These are phyloP conservation scores for Aphis gossypii DNA, from an alignment of 1,140 invertebrate species.

Conservation along the genomic window DNA sequence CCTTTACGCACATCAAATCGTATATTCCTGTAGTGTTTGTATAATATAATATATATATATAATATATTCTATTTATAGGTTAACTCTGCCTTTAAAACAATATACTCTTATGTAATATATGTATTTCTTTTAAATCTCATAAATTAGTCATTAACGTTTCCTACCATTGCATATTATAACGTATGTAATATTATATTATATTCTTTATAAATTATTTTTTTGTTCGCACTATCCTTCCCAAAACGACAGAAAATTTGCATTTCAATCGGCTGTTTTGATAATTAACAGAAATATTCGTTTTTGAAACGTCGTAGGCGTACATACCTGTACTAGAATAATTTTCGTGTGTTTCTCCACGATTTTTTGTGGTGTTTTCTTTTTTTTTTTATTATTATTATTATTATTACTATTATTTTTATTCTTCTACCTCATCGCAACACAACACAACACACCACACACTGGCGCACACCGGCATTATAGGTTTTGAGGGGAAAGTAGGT, in stretches of 20 bases:
- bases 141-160: conserved; percentile 1
- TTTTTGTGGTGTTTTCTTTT: conserved; percentile 52
- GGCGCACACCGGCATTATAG: conserved; percentile 2
- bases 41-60: background rate
- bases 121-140: background rate
- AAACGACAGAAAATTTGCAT: conserved; percentile 28
- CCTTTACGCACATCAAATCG: background rate
- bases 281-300: conserved; percentile 40
- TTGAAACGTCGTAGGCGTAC: background rate
- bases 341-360: background rate
- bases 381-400: background rate
- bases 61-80: background rate
- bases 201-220: conserved; percentile 14
- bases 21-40: background rate
- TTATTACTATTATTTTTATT: conserved; percentile 5
- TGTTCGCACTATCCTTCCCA: conserved; percentile 23
- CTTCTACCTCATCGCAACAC: conserved; percentile 7
- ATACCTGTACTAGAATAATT: background rate
- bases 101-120: background rate
- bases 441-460: background rate
- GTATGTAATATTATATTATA: background rate
- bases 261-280: conserved; percentile 34
- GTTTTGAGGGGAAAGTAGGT: conserved; percentile 57
- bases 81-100: background rate
- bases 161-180: background rate